Percentiles rank a stretch among this genome's conserved stretches.
These are phyloP conservation scores for Ptychadena robeensis DNA, from an alignment of 2,797 vertebrate species.

Conservation along the genomic window DNA sequence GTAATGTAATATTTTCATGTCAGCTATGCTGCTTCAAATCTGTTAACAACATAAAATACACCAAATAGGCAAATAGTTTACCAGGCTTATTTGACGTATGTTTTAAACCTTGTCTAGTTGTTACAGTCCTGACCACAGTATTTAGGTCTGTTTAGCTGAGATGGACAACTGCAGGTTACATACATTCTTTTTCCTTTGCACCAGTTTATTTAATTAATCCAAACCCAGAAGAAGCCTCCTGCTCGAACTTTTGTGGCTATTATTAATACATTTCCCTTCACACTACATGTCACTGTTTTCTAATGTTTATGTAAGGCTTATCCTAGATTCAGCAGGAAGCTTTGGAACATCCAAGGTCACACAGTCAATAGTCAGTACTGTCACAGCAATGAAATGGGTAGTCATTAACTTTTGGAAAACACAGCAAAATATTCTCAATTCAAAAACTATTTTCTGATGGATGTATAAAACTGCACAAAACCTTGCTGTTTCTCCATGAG, in stretches of 20 bases:
- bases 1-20: too few relatives aligned
- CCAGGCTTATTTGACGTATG: neutral
- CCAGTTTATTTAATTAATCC: neutral
- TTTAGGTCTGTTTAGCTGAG: neutral
- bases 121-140: neutral
- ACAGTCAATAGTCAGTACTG: conserved; percentile 11
- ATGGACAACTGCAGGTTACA: neutral
- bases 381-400: conserved; percentile 11
- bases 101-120: neutral
- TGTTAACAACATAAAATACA: neutral
- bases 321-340: conserved; percentile 7
- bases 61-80: neutral
- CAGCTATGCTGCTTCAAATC: too few relatives aligned
- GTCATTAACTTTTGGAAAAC: conserved; percentile 36
- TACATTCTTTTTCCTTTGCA: neutral
- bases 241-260: neutral
- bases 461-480: conserved; percentile 20
- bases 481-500: conserved; percentile 12
- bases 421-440: conserved; percentile 39
- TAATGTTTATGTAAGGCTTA: conserved; percentile 12
- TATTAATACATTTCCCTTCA: neutral
- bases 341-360: conserved; percentile 13
- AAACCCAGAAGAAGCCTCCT: neutral
- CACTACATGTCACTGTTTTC: neutral
- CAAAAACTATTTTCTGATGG: conserved; percentile 14